Evolutionary conservation across 2,113 vertebrate species (phyloP), one percentile per base, ranked within the genome.

Genomic region (Aegithalos caudatus): DNA sequence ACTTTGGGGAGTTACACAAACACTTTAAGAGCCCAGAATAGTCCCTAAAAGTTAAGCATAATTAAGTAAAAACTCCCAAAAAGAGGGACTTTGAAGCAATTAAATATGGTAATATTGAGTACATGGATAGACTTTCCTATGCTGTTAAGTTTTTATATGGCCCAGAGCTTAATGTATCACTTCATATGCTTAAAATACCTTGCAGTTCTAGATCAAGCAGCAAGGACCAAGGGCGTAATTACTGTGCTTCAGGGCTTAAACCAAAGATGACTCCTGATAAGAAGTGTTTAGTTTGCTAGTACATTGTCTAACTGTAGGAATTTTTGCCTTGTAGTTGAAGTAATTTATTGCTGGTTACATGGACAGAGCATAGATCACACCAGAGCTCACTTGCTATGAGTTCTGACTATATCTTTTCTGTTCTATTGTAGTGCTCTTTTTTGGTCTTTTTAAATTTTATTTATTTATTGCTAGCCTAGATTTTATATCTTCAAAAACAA

Each of bases 351-450:
- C 23, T 67, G 27, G 7, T 74, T 90, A 57, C 10, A 16, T 8
- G 2, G 4, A 8, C 2, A 2, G 11, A 67, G 14, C 0, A 1
- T 23, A 47, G 33, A 16, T 56, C 0, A 0, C 1, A 2, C 4
- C 48, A 27, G 16, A 64, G 11, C 8, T 64, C 3, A 8, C 23
- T 14, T 71, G 13, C n/a, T 71, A 14, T 3, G 17, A 44, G 7
- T 37, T 72, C 61, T 71, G 19, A 20, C 27, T 44, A 7, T 5
- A 25, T 38, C 7, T 65, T 57, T 80, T 61, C 18, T 56, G 1
- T 47, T 25, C 24, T 47, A 2, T 11, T 51, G 14, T n/a, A 45
- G 28, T 80, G 48, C 2, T 7, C 25, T 74, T 35, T 60, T 25
- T 15, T 14, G n/a, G n/a, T n/a, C 5, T 8, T 33, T 42, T 9